These are phyloP conservation scores for Eutrigla gurnardus DNA, from an alignment of 2,797 vertebrate species.

Conservation along the genomic window DNA sequence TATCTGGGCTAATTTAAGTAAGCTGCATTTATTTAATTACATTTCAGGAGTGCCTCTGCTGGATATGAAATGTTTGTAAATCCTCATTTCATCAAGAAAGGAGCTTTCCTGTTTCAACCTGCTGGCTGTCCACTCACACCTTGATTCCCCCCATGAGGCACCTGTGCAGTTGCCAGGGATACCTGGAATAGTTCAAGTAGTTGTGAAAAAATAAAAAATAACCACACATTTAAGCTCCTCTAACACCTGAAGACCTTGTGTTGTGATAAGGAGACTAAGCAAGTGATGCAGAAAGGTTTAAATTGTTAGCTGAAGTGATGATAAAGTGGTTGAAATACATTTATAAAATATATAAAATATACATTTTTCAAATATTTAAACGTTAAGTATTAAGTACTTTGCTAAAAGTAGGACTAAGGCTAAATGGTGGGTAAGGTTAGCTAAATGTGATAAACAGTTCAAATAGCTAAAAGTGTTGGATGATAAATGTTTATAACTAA, in stretches of 20 bases:
- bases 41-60: constrained; percentile 25
- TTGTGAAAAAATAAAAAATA: not conserved
- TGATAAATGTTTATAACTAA: not conserved
- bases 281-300: no score
- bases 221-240: no score
- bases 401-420: no score
- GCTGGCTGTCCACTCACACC: not conserved
- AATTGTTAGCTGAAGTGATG: no score
- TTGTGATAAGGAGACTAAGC: no score
- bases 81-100: constrained; percentile 13
- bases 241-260: no score
- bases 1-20: constrained; percentile 17
- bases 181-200: not conserved
- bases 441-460: not conserved
- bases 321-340: not conserved
- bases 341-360: no score
- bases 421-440: no score
- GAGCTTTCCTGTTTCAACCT: not conserved
- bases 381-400: no score
- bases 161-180: not conserved
- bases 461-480: not conserved
- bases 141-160: not conserved
- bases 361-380: no score
- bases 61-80: constrained; percentile 16
- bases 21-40: constrained; percentile 42